Percentiles rank a stretch among this genome's conserved stretches.
Conservation (phyloP, 2,888 invertebrate genomes). For the Sesamia inferens region DNA sequence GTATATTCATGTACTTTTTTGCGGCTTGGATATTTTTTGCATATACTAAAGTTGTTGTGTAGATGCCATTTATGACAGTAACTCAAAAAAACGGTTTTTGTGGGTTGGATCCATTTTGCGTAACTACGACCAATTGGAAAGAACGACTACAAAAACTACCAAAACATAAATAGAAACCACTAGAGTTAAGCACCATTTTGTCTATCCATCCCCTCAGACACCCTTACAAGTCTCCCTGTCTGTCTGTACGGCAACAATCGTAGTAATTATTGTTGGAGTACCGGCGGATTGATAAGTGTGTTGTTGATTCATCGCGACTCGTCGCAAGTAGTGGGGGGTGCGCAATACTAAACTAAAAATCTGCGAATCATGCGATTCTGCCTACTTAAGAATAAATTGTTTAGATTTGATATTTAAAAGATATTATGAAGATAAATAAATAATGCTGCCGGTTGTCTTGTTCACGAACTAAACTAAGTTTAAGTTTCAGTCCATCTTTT, state of each 20-base stretch:
- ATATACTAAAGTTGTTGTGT: no score
- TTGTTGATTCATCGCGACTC: conserved; percentile 50
- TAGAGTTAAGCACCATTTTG: conserved; percentile 38
- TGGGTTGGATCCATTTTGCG: no score
- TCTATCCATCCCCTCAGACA: conserved; percentile 52
- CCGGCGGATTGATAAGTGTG: conserved; percentile 56
- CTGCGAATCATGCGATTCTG: neutral
- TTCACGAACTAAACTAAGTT: no score
- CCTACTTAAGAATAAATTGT: neutral
- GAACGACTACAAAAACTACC: neutral
- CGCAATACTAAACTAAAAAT: conserved; percentile 7
- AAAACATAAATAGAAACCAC: neutral
- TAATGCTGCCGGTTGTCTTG: no score
- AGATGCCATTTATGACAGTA: no score
- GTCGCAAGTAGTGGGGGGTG: conserved; percentile 25
- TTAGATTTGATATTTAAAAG: neutral
- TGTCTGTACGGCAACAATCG: conserved; percentile 58
- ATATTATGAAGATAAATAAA: neutral
- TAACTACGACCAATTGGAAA: neutral
- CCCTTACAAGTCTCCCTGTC: conserved; percentile 50
- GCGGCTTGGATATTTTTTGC: no score
- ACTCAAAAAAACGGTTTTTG: no score
- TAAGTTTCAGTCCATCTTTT: no score
- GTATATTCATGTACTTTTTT: no score
- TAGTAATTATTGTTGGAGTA: conserved; percentile 59